phyloP scores from a whole-genome alignment of 2,888 invertebrate species.

The Eupelmus urozonus region DNA sequence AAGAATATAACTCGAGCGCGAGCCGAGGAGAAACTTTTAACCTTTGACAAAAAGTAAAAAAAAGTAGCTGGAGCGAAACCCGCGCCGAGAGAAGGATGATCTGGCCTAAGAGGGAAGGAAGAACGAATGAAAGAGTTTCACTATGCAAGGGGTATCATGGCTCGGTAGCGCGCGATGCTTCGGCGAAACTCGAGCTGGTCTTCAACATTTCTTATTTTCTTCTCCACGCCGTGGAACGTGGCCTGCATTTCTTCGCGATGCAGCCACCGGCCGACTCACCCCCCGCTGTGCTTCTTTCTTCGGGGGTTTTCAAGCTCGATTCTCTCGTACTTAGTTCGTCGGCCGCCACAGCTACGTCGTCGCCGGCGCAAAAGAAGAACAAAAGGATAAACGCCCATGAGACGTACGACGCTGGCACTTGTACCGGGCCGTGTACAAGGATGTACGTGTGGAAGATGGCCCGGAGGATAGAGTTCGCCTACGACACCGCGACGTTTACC shows the following conservation, averaged over 20 bases:
- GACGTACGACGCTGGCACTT: slow-evolving; percentile 13
- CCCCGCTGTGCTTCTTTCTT: slow-evolving; percentile 41
- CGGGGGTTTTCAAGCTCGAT: slow-evolving; percentile 60
- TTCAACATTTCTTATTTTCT: slow-evolving; percentile 67
- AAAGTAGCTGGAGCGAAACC: slow-evolving; percentile 6
- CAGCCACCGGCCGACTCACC: no score
- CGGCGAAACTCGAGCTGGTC: slow-evolving; percentile 67
- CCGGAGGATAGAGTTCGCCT: no score
- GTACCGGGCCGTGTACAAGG: not conserved
- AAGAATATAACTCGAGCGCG: slow-evolving; percentile 24
- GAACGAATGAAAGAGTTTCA: slow-evolving; percentile 53
- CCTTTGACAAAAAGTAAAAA: slow-evolving; percentile 51
- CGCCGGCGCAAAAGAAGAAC: slow-evolving; percentile 40
- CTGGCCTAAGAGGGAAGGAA: slow-evolving; percentile 30
- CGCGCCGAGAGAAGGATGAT: slow-evolving; percentile 30
- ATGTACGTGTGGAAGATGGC: not conserved
- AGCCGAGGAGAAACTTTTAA: slow-evolving; percentile 47
- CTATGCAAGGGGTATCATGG: slow-evolving; percentile 56
- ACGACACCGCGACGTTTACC: not conserved
- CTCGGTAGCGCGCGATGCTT: slow-evolving; percentile 1
- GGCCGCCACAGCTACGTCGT: slow-evolving; percentile 48
- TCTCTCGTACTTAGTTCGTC: slow-evolving; percentile 70
- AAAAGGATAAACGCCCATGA: slow-evolving; percentile 51
- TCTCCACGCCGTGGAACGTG: slow-evolving; percentile 68
- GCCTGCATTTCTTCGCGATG: slow-evolving; percentile 65